phyloP scores from a whole-genome alignment of 2,888 invertebrate genomes.

The Acrobeloides nanus region DNA sequence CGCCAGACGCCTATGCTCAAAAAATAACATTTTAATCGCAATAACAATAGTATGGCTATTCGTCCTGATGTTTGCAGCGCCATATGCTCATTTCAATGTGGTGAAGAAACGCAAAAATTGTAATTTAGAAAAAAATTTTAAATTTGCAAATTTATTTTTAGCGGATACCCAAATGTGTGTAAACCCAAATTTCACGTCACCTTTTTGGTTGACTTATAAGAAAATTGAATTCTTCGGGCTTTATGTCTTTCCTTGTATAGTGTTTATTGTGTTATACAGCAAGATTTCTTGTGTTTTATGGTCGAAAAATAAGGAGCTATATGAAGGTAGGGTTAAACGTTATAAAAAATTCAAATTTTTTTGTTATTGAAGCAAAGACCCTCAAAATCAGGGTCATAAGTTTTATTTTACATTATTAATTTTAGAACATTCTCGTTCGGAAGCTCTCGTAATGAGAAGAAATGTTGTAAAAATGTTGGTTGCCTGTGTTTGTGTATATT shows the following conservation, averaged over 20 bases:
- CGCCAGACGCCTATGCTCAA: constrained; percentile 37
- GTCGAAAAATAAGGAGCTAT: constrained; percentile 38
- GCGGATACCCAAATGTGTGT: constrained; percentile 20
- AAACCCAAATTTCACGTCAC: constrained; percentile 21
- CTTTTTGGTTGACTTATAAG: constrained; percentile 40
- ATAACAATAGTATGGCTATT: constrained; percentile 34
- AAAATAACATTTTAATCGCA: constrained; percentile 22
- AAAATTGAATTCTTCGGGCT: constrained; percentile 42
- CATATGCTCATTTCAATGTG: constrained; percentile 37
- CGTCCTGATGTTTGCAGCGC: constrained; percentile 35
- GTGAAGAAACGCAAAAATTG: constrained; percentile 19
- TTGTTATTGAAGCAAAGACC: too few species aligned
- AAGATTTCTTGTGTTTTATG: constrained; percentile 40
- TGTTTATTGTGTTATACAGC: constrained; percentile 40
- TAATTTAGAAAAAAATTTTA: constrained; percentile 11
- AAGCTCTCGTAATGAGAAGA: constrained; percentile 37
- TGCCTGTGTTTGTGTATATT: constrained; percentile 57
- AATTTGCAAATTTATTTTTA: constrained; percentile 2
- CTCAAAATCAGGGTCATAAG: constrained; percentile 1
- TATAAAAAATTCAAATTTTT: too few species aligned
- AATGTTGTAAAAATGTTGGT: constrained; percentile 58
- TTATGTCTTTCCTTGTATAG: constrained; percentile 41
- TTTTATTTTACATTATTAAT: constrained; percentile 2
- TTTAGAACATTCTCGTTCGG: constrained; percentile 12
- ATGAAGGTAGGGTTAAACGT: too few species aligned